Percentiles rank a stretch among this genome's conserved stretches.
These are phyloP conservation scores for Philonicus albiceps DNA, from an alignment of 2,888 invertebrate genomes.

Conservation along the genomic window DNA sequence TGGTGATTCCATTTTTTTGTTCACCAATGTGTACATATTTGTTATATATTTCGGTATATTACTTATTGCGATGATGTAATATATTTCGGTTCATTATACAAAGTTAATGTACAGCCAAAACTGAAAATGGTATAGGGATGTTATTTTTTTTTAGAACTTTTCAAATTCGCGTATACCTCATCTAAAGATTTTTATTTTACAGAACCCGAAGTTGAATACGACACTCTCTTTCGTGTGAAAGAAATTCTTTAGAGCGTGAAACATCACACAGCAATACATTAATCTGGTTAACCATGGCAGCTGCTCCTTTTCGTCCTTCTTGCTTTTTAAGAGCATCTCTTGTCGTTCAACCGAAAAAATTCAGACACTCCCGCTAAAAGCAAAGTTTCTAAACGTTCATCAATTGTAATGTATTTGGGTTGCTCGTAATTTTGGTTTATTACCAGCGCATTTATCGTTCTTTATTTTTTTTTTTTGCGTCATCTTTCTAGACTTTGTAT, in stretches of 20 bases:
- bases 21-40: too few relatives aligned
- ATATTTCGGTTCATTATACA: too few relatives aligned
- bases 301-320: neutral
- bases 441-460: neutral
- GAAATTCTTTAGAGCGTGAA: neutral
- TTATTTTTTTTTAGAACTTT: neutral
- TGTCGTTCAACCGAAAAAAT: conserved; percentile 2
- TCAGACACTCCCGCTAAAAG: conserved; percentile 5
- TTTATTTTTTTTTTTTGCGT: neutral
- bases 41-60: too few relatives aligned
- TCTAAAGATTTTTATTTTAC: neutral
- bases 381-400: conserved; percentile 4
- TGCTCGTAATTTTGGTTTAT: neutral
- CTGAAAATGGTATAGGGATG: too few relatives aligned
- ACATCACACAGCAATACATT: neutral
- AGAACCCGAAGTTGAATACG: neutral
- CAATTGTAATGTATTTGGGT: neutral
- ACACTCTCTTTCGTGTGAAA: neutral
- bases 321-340: neutral
- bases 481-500: neutral
- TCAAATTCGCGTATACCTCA: neutral
- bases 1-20: too few relatives aligned
- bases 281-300: neutral
- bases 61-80: too few relatives aligned
- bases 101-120: too few relatives aligned